Base-by-base conservation (phyloP, 2,113 vertebrate species). In the Pagrus major region DNA sequence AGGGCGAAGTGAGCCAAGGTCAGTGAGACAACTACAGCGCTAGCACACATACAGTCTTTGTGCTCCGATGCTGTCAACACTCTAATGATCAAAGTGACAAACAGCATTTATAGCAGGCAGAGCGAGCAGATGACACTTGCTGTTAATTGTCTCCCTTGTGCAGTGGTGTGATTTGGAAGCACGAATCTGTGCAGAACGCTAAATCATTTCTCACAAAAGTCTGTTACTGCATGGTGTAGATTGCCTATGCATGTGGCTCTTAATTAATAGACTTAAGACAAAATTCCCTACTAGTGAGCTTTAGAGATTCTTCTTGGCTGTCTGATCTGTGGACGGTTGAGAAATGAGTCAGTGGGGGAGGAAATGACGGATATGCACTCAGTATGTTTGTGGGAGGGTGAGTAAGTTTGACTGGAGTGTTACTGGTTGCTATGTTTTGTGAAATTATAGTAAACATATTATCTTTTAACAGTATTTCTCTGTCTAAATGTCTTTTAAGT, bases 81-180 rank as follows among this genome's bases (percentile, higher is more conserved):
- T 58, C 71, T 49, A 11, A 58, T 4, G 25, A 18, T 66, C 42
- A 20, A 56, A 55, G 21, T 71, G 61, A 51, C 55, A 79, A 76
- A 72, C 56, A 41, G n/a, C 68, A 37, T 23, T 71, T 71, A 27
- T 31, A 51, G 63, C 15, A 51, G 18, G 21, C 20, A 69, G 2
- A 66, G 69, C 25, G 55, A 61, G 54, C 67, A 35, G 20, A 29
- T 3, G 37, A 52, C 29, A 51, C 55, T 52, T 29, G 5, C 61
- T 65, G 49, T 29, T 59, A 52, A 51, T 78, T 2, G 9, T 68
- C 51, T 81, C 31, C 20, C 33, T 51, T 10, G 39, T 76, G 54
- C 52, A 25, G 59, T 31, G 44, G 56, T 81, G 47, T 86, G 72
- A 73, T 71, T 37, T 76, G 33, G 42, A 78, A 77, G 78, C 39